Base-by-base conservation (phyloP, 2,888 invertebrate genomes). In the Poecilus cupreus region DNA sequence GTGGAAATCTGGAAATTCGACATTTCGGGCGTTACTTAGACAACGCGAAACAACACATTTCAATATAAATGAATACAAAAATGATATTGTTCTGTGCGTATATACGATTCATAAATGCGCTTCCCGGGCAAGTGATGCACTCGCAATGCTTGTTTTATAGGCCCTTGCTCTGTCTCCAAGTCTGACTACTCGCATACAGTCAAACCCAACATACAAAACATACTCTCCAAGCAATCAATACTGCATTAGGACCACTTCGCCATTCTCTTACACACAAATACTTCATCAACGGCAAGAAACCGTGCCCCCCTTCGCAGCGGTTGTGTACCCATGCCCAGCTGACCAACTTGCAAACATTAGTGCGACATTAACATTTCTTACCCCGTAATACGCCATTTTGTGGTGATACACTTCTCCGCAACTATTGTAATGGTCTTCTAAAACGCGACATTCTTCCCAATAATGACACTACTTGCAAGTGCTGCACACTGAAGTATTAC, bases 331-430 rank as follows among this genome's bases (percentile, higher is more conserved):
- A 26, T 32, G 37, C 20, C 24, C 64, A 70, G 72, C 22, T 72
- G 72, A 72, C 72, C 72, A 72, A 46, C 20, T 72, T 72, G 13
- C 46, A 46, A 43, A 70, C 70, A 79, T 79, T 77, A 77, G 64
- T 22, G 46, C 22, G 24, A 46, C 46, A 72, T 72, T 72, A 46
- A 77, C 70, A 70, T 79, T 70, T 74, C 80, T 81, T 81, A 81
- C 81, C 81, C 81, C 81, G 49, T 81, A 81, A 46, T 81, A 81
- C 37, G 57, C 64, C 74, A 75, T 81, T 75, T 46, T 64, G 75
- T 5, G 80, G 80, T 39, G 18, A 26, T 54, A 46, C 75, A 81
- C 60, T 22, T 20, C 22, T 20, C 74, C 81, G 60, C 74, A 80
- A 72, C 39, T 43, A 72, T 80, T 80, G 49, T 72, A 72, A 72